Evolutionary conservation across 1,140 invertebrate genomes (phyloP), one percentile per base, ranked within the genome.

Genomic region (Lamellibrachia luymesi): DNA sequence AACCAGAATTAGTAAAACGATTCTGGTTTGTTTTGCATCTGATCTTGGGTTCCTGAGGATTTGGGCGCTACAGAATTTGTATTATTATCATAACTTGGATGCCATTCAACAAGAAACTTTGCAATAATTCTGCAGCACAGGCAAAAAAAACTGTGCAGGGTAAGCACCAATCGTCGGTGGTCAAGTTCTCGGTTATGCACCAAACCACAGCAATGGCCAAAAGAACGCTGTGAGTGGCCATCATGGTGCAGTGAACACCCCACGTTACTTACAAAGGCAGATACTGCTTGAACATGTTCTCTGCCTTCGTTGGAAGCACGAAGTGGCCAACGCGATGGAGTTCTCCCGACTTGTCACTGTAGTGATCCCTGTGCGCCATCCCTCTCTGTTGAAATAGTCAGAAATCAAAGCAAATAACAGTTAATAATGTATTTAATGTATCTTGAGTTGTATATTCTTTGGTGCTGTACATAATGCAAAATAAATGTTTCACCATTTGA

Each of bases 351-450:
- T 96, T 96, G 93, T 96, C 96, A 93, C 93, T 94, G 93, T 96
- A 96, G 92, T 94, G 94, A 93, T 96, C 96, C 93, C 96, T 93
- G 93, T 96, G 96, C 64, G 94, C 94, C 94, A 96, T 96, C 4
- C 95, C 94, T 17, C 64, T 80, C 64, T 80, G 64, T 80, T 17
- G 64, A 22, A 56, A 56, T 7, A 56, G 52, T 13, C 6, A 56
- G 52, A 13, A 56, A 80, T 80, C 64, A 80, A 22, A 80, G 64
- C 25, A 22, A 17, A 80, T 80, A 6, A 80, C 13, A 22, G 4
- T 80, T 80, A 80, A 80, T 22, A 80, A 80, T 22, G 38, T 38
- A 38, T 38, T 38, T 38, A 0, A 38, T 38, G 38, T 38, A 38
- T 38, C 38, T 38, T 56, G 6, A 13, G 52, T 56, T 7, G 13